Evolutionary conservation across 2,113 vertebrate species (phyloP).

Genomic region (Benitochromis conjunctus): DNA sequence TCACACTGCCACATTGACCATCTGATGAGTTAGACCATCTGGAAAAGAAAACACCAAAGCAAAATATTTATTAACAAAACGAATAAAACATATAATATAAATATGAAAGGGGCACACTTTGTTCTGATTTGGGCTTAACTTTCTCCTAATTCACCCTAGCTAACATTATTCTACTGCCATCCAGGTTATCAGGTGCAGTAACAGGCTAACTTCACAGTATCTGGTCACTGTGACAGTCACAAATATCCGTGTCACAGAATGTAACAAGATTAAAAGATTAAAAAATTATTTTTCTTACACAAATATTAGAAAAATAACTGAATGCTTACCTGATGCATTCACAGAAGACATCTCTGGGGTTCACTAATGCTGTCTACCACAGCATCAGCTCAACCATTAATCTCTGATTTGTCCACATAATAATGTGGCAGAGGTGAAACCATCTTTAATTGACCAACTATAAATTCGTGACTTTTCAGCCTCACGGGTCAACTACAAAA

Average conservation of each 20-base stretch:
- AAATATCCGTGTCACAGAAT: not conserved
- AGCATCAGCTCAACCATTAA: not conserved
- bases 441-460: not conserved
- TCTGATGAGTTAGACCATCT: not conserved
- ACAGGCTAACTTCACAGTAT: not conserved
- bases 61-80: not conserved
- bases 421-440: not conserved
- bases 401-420: not conserved
- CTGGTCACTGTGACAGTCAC: not conserved
- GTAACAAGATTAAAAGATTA: not conserved
- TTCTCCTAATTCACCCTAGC: not conserved
- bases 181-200: not conserved
- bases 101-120: not conserved
- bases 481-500: not conserved
- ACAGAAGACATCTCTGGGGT: not conserved
- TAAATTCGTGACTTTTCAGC: not conserved
- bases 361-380: not conserved
- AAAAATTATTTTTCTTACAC: not conserved
- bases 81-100: not conserved
- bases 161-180: not conserved
- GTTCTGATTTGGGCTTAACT: not conserved
- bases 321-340: not conserved
- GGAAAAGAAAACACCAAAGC: not conserved
- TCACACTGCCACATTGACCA: not conserved
- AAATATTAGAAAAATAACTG: not conserved